These are phyloP conservation scores for Lithobates sylvaticus DNA, from an alignment of 2,797 vertebrate species.

Conservation along the genomic window DNA sequence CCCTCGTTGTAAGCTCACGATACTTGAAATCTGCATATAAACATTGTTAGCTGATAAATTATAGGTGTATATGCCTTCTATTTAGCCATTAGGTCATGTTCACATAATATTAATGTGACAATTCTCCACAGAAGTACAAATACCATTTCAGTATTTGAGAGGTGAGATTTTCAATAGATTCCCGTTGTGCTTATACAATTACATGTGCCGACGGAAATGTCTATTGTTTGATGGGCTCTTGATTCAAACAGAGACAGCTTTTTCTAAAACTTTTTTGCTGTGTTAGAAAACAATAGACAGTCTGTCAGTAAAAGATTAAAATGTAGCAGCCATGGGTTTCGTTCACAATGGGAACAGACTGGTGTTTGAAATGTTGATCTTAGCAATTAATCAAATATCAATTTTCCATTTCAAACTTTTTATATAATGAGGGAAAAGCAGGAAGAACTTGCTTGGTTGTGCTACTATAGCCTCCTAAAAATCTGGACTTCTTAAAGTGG, in stretches of 20 bases:
- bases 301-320: background rate
- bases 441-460: too few relatives aligned
- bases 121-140: conserved; percentile 27
- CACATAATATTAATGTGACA: conserved; percentile 34
- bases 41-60: conserved; percentile 17
- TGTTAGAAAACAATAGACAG: conserved; percentile 31
- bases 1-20: background rate
- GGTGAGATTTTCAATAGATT: conserved; percentile 2
- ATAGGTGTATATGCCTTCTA: conserved; percentile 26
- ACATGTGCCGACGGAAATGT: conserved; percentile 8
- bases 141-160: conserved; percentile 12
- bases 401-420: background rate
- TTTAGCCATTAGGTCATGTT: conserved; percentile 33
- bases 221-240: conserved; percentile 27
- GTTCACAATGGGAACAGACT: background rate
- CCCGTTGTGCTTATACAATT: conserved; percentile 21
- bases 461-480: too few relatives aligned
- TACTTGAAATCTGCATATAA: conserved; percentile 1
- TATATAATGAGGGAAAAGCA: background rate
- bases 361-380: background rate
- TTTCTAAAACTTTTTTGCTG: conserved; percentile 15
- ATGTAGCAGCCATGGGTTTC: background rate
- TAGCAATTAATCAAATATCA: too few relatives aligned
- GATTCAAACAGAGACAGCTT: background rate
- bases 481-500: too few relatives aligned